Evolutionary conservation across 2,113 vertebrate genomes (phyloP).

Genomic region (Typhlomys cinereus): DNA sequence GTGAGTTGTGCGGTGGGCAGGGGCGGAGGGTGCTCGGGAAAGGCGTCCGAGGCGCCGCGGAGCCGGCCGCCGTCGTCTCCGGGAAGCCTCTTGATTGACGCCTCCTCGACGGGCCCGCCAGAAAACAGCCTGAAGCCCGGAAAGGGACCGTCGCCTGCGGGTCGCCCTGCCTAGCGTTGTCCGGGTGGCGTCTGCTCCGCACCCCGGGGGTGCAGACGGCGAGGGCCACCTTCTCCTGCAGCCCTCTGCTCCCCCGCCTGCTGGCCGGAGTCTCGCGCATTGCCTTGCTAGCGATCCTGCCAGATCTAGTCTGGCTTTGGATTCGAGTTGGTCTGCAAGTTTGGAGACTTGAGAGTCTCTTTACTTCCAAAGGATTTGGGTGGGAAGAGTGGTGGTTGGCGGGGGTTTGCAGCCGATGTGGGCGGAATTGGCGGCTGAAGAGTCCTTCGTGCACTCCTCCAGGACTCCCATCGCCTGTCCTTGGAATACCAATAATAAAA

Average conservation of each 20-base stretch:
- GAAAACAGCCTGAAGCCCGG: background rate
- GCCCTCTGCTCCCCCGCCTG: background rate
- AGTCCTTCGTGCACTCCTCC: background rate
- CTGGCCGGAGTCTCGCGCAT: background rate
- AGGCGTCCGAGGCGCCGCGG: background rate
- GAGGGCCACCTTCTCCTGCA: background rate
- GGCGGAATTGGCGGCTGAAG: background rate
- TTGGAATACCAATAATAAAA: background rate
- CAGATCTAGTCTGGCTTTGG: background rate
- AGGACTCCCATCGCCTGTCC: background rate
- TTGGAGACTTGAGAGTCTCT: background rate
- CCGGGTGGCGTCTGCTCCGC: rapidly evolving
- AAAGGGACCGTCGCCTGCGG: rapidly evolving
- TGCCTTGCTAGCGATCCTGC: background rate
- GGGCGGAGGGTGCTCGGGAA: background rate
- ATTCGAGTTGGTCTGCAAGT: background rate
- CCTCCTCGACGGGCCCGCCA: background rate
- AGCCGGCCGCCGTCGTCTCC: background rate
- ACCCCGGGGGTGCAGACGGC: background rate
- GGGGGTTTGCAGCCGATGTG: no score
- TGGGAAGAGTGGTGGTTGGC: background rate
- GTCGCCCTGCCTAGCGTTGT: rapidly evolving
- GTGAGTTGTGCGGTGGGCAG: conserved; percentile 55
- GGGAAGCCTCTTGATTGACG: background rate
- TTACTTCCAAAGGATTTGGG: background rate